A percentile compares a stretch with the other conserved stretches of the same genome.
These are phyloP conservation scores for Megathymus violae DNA, from an alignment of 1,140 invertebrate genomes.

Conservation along the genomic window DNA sequence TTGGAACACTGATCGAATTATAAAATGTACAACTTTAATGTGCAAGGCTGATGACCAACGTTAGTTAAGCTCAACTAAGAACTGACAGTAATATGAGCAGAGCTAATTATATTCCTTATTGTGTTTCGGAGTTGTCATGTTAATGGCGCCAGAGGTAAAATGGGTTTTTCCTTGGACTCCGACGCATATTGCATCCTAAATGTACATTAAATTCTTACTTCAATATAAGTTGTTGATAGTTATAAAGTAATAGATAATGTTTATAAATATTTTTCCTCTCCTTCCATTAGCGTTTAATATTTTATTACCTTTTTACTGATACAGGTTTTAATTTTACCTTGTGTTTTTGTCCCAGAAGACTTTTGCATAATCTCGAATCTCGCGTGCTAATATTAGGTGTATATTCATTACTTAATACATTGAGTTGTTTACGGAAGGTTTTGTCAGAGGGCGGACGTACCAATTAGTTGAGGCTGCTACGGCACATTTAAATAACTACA, in stretches of 20 bases:
- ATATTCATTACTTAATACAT: too few species aligned
- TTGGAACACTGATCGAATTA: neutral
- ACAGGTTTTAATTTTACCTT: too few species aligned
- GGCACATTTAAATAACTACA: too few species aligned
- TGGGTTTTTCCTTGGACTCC: slow-evolving; percentile 48
- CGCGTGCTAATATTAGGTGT: too few species aligned
- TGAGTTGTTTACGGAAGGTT: too few species aligned
- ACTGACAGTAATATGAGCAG: slow-evolving; percentile 18
- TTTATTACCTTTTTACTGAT: too few species aligned
- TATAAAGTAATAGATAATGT: neutral
- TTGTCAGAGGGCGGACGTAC: too few species aligned
- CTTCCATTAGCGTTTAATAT: neutral
- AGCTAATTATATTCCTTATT: slow-evolving; percentile 33
- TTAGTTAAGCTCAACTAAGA: slow-evolving; percentile 17
- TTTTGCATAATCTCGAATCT: too few species aligned
- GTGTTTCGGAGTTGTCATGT: slow-evolving; percentile 37
- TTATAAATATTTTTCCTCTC: neutral
- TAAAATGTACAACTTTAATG: neutral
- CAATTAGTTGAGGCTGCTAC: too few species aligned
- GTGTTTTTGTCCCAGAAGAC: too few species aligned
- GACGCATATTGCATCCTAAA: slow-evolving; percentile 16
- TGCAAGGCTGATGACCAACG: slow-evolving; percentile 4
- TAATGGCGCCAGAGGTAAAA: slow-evolving; percentile 48
- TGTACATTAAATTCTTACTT: too few species aligned
- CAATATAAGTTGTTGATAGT: neutral